These are phyloP conservation scores for Bombus waltoni DNA, from an alignment of 1,140 invertebrate genomes.

Conservation along the genomic window DNA sequence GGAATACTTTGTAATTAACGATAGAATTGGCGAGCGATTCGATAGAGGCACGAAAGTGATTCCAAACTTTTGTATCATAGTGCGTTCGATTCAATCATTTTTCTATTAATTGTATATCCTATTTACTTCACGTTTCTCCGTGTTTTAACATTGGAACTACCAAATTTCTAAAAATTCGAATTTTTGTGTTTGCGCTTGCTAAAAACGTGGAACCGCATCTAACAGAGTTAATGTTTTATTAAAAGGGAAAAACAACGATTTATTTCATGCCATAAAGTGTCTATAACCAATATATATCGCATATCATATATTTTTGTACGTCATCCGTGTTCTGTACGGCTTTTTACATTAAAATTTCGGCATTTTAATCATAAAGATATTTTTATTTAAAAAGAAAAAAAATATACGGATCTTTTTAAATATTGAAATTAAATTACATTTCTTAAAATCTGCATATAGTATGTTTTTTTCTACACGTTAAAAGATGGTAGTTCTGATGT, in stretches of 20 bases:
- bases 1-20: not conserved
- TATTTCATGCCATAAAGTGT: not conserved
- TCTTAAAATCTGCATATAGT: not conserved
- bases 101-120: not conserved
- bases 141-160: not conserved
- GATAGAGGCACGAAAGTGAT: too few relatives aligned
- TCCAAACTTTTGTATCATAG: not conserved
- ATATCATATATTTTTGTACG: not conserved
- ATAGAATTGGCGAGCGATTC: not conserved
- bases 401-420: not conserved
- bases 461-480: not conserved
- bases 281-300: not conserved
- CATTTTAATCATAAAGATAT: not conserved
- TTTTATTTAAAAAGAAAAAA: not conserved
- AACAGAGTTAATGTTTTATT: not conserved
- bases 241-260: not conserved
- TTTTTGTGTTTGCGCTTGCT: not conserved
- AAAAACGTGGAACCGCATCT: not conserved
- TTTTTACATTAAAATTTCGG: not conserved
- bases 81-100: not conserved
- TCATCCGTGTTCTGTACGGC: too few relatives aligned
- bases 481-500: not conserved
- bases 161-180: not conserved
- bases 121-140: not conserved
- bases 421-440: not conserved